These are phyloP conservation scores for Conistra vaccinii DNA, from an alignment of 2,888 invertebrate species.

Conservation along the genomic window DNA sequence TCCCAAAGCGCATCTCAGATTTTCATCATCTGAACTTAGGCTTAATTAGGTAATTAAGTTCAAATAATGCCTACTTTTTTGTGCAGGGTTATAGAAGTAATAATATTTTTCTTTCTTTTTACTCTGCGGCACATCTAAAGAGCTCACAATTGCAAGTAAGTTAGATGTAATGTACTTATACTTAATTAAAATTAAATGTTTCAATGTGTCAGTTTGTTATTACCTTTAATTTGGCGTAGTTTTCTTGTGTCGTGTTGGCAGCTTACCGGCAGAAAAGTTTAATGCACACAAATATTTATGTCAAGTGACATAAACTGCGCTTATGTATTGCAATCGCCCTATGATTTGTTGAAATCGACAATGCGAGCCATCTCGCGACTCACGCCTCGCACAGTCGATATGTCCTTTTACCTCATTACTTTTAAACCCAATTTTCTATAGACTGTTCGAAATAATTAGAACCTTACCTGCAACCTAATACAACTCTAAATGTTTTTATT, in stretches of 20 bases:
- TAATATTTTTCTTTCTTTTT: slow-evolving; percentile 58
- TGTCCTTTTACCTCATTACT: slow-evolving; percentile 7
- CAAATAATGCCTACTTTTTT: slow-evolving; percentile 44
- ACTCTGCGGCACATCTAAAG: slow-evolving; percentile 56
- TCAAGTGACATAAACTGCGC: slow-evolving; percentile 32
- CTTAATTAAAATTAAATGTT: slow-evolving; percentile 57
- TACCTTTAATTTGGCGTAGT: slow-evolving; percentile 55
- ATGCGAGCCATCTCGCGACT: slow-evolving; percentile 22
- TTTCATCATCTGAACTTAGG: slow-evolving; percentile 32
- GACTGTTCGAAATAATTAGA: slow-evolving; percentile 50
- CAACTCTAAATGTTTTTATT: slow-evolving; percentile 18
- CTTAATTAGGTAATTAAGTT: slow-evolving; percentile 45
- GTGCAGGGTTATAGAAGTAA: slow-evolving; percentile 59
- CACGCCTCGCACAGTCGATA: slow-evolving; percentile 46
- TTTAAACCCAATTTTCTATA: slow-evolving; percentile 27
- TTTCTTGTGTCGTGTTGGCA: slow-evolving; percentile 60
- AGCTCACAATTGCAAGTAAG: slow-evolving; percentile 56
- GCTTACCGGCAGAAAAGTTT: slow-evolving; percentile 32
- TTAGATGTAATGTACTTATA: slow-evolving; percentile 49
- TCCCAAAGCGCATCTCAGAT: slow-evolving; percentile 19
- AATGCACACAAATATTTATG: slow-evolving; percentile 38
- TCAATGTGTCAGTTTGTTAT: slow-evolving; percentile 53
- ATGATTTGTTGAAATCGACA: slow-evolving; percentile 34
- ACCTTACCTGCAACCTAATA: slow-evolving; percentile 7
- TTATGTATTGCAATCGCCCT: slow-evolving; percentile 52